A percentile compares a stretch with the other conserved stretches of the same genome.
Evolutionary conservation across 2,888 invertebrate genomes (phyloP).

Genomic region (Drosophila conformis): DNA sequence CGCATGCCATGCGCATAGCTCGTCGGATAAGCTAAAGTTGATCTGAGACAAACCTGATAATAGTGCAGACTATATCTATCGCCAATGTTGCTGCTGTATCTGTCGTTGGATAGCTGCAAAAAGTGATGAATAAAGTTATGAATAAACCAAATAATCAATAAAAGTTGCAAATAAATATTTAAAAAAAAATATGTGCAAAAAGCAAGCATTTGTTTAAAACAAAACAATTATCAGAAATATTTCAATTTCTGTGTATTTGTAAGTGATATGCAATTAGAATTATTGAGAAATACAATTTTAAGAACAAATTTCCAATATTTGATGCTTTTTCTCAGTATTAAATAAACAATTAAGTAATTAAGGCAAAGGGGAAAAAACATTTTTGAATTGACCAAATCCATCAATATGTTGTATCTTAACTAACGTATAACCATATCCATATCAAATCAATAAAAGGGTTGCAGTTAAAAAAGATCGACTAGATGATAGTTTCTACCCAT

Average conservation of each 20-base stretch:
- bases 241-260: neutral
- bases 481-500: neutral
- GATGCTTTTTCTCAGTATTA: neutral
- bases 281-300: neutral
- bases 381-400: conserved; percentile 7
- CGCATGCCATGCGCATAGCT: conserved; percentile 29
- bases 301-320: neutral
- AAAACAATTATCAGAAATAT: neutral
- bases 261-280: neutral
- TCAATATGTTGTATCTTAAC: neutral
- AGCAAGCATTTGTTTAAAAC: neutral
- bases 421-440: neutral
- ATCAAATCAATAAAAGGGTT: neutral
- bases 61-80: conserved; percentile 81
- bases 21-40: conserved; percentile 4
- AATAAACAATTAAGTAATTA: neutral
- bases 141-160: conserved; percentile 14
- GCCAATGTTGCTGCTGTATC: conserved; percentile 80
- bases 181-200: neutral
- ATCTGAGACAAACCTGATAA: conserved; percentile 76
- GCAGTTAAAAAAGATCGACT: neutral
- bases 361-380: neutral
- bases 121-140: conserved; percentile 17
- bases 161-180: neutral
- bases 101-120: conserved; percentile 72